These are phyloP conservation scores for Fregetta grallaria DNA, from an alignment of 2,113 vertebrate species.

Conservation along the genomic window DNA sequence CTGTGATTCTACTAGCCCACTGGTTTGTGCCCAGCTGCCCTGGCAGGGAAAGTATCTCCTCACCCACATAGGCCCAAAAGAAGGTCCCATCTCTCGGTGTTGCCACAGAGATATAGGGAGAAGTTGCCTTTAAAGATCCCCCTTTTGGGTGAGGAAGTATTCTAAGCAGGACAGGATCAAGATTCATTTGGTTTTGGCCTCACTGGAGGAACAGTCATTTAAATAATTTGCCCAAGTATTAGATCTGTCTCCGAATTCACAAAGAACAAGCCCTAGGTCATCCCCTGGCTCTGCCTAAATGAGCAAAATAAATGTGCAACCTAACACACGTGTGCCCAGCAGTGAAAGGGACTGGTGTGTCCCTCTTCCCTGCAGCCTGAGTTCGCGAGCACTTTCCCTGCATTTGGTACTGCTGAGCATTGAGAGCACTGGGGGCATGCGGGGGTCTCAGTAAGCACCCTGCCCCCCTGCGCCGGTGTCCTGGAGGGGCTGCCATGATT, in stretches of 20 bases:
- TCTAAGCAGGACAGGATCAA: neutral
- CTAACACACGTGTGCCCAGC: neutral
- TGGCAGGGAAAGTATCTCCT: neutral
- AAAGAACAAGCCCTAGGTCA: neutral
- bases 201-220: neutral
- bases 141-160: neutral
- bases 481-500: neutral
- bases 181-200: neutral
- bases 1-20: fast-evolving
- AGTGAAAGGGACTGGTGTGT: fast-evolving
- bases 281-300: neutral
- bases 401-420: neutral
- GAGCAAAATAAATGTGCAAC: neutral
- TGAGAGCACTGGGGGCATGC: fast-evolving
- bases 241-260: neutral
- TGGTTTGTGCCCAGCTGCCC: neutral
- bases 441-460: neutral
- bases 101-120: neutral
- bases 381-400: neutral
- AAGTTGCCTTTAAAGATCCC: neutral
- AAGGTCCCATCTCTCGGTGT: neutral
- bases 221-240: neutral
- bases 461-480: fast-evolving
- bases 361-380: fast-evolving
- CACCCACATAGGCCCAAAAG: neutral